These are phyloP conservation scores for Myanophis thanlyinensis DNA, from an alignment of 2,113 vertebrate genomes.

Conservation along the genomic window DNA sequence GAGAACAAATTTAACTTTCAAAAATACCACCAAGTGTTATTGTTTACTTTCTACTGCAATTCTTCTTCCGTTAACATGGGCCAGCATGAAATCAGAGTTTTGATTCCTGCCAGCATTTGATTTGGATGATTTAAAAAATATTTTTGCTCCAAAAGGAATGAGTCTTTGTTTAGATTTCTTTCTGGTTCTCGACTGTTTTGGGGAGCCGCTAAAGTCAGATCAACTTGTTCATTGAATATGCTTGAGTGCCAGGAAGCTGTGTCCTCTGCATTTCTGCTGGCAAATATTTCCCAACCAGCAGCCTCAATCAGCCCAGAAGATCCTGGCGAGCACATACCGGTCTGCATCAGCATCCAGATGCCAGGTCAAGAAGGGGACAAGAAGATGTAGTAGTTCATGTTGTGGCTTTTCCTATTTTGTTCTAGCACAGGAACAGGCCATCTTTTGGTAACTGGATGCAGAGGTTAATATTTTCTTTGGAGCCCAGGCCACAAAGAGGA, in stretches of 20 bases:
- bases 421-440: neutral
- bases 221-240: neutral
- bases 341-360: neutral
- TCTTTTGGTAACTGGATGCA: neutral
- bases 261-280: neutral
- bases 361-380: neutral
- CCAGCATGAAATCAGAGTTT: conserved; percentile 37
- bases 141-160: conserved; percentile 30
- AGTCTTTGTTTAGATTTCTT: neutral
- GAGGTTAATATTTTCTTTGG: neutral
- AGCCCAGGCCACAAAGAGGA: neutral
- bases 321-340: neutral
- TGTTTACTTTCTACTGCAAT: conserved; percentile 43
- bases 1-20: neutral
- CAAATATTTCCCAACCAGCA: neutral
- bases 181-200: neutral
- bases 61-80: conserved; percentile 29
- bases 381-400: neutral
- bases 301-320: neutral
- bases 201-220: neutral
- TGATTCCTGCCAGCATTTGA: conserved; percentile 37
- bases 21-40: neutral
- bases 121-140: conserved; percentile 40
- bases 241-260: neutral
- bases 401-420: neutral